These are phyloP conservation scores for Strigamia transsilvanica DNA, from an alignment of 2,888 invertebrate genomes.

Conservation along the genomic window DNA sequence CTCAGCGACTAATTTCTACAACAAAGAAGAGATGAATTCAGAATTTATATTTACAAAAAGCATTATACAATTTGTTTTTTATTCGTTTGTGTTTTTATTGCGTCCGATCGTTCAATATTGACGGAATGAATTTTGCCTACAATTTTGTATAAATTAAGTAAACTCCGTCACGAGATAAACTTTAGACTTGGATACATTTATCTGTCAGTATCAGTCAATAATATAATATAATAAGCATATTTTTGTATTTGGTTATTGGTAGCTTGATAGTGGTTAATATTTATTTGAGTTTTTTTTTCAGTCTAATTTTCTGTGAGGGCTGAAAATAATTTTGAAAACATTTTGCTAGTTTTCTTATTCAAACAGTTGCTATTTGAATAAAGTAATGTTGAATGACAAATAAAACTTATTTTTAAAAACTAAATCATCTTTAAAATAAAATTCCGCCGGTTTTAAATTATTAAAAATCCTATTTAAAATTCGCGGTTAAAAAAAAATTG, in stretches of 20 bases:
- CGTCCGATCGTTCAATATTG: neutral
- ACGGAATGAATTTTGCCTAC: neutral
- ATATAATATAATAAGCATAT: conserved; percentile 13
- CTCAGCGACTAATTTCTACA: conserved; percentile 1
- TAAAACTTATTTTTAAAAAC: neutral
- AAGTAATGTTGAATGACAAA: neutral
- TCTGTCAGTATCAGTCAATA: neutral
- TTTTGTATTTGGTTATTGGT: conserved; percentile 31
- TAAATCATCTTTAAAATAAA: neutral
- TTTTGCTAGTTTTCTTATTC: neutral
- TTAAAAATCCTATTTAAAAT: neutral
- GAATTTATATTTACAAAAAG: conserved; percentile 1
- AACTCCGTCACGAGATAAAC: neutral
- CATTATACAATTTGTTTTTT: conserved; percentile 12
- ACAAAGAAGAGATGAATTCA: neutral
- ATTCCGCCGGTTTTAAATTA: neutral
- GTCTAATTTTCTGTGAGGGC: conserved; percentile 27
- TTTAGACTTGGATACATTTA: neutral
- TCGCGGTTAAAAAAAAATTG: neutral
- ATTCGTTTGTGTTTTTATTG: neutral
- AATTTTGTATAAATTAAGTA: neutral
- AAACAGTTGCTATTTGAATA: neutral
- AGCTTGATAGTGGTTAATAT: neutral
- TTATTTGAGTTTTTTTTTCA: conserved; percentile 28
- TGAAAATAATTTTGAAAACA: neutral